Conservation (phyloP, 1,140 invertebrate genomes). For the Heliothis subflexa region DNA sequence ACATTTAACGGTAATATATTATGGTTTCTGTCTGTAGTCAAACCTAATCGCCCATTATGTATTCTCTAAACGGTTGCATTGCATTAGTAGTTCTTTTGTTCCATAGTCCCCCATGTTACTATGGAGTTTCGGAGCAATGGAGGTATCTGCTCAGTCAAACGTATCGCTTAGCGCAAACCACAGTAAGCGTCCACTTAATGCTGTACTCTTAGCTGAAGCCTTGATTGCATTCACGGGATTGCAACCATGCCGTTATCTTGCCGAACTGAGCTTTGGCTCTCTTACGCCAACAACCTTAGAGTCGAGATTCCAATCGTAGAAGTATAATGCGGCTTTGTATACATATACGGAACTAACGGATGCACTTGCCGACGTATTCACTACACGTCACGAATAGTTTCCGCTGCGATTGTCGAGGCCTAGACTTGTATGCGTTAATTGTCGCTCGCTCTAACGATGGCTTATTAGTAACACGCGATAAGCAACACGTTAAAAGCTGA, state of each 20-base stretch:
- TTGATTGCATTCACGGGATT: conserved; percentile 39
- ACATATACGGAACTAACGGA: conserved; percentile 73
- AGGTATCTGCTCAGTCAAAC: conserved; percentile 22
- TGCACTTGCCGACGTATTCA: conserved; percentile 67
- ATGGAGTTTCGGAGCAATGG: background rate
- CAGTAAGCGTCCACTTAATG: conserved; percentile 12
- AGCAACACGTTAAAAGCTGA: conserved; percentile 36
- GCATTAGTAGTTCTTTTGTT: conserved; percentile 27
- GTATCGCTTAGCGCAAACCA: conserved; percentile 25
- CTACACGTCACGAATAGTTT: conserved; percentile 71
- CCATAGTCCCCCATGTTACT: conserved; percentile 13
- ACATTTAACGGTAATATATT: background rate
- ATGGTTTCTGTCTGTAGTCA: background rate
- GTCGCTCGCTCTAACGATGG: conserved; percentile 50
- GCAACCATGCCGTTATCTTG: conserved; percentile 30
- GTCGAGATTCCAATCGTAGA: conserved; percentile 2
- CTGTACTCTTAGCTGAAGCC: conserved; percentile 32
- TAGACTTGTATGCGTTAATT: conserved; percentile 67
- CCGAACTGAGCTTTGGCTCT: background rate
- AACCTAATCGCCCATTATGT: conserved; percentile 17
- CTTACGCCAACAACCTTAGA: conserved; percentile 13
- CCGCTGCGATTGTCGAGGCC: conserved; percentile 69
- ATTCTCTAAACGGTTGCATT: conserved; percentile 27
- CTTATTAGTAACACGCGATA: conserved; percentile 60
- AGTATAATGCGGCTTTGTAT: conserved; percentile 29